Percentiles rank a stretch among this genome's conserved stretches.
phyloP scores from a whole-genome alignment of 2,113 vertebrate species.

The Cyphomyrus plagiostoma region DNA sequence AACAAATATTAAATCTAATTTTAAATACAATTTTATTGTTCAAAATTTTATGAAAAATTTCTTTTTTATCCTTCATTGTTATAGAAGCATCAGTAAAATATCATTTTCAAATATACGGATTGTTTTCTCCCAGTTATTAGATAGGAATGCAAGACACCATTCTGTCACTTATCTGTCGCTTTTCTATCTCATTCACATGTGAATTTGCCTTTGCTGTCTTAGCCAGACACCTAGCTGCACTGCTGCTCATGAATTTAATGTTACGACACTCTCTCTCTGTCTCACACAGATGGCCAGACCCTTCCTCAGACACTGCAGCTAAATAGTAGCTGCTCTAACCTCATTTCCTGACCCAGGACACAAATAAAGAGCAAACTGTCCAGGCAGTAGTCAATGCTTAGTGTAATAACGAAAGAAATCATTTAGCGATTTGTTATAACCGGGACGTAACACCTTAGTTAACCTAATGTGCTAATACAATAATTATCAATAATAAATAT shows the following conservation, averaged over 20 bases:
- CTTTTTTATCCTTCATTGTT: background rate
- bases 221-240: background rate
- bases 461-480: background rate
- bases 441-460: background rate
- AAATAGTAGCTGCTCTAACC: background rate
- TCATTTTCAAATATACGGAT: background rate
- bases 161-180: background rate
- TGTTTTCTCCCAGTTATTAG: background rate
- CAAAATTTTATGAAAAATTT: background rate
- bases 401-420: background rate
- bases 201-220: background rate
- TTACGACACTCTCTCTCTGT: background rate
- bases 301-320: background rate
- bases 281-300: background rate
- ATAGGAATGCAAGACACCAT: background rate
- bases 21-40: background rate
- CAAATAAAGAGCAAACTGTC: background rate
- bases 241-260: background rate
- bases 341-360: background rate
- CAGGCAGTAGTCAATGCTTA: background rate
- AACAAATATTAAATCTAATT: background rate
- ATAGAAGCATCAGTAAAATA: background rate
- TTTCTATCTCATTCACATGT: background rate
- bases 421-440: background rate
- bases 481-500: background rate